Conservation (phyloP, 2,888 invertebrate species). For the Chrysodeixis includens region DNA sequence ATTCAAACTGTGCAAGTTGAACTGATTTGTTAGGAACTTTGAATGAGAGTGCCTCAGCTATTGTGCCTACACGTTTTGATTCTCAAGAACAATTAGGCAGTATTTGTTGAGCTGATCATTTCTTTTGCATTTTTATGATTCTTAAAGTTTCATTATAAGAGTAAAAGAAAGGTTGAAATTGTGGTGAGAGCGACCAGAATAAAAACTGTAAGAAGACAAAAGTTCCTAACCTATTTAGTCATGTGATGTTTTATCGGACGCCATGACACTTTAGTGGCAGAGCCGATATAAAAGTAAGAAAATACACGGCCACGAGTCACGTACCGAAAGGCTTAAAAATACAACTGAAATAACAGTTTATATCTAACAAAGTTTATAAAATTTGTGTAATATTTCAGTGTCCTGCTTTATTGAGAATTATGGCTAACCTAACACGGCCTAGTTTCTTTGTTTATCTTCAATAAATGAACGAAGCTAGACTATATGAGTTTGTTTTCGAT, state of each 20-base stretch:
- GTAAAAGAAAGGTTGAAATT: no score
- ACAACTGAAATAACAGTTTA: neutral
- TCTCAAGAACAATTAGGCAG: constrained; percentile 11
- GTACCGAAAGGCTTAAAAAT: neutral
- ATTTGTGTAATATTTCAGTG: neutral
- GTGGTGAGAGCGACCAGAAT: neutral
- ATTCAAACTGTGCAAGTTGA: constrained; percentile 43
- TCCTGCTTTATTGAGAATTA: constrained; percentile 36
- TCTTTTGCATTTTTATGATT: no score
- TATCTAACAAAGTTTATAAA: neutral
- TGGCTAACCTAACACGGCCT: constrained; percentile 56
- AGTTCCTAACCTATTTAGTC: neutral
- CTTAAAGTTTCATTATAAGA: no score
- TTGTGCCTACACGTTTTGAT: constrained; percentile 21
- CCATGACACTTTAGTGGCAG: neutral
- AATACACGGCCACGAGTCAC: neutral
- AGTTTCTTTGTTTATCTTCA: constrained; percentile 68
- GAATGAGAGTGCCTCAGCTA: constrained; percentile 54
- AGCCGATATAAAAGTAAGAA: neutral
- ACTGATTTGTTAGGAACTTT: constrained; percentile 49
- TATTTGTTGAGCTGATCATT: neutral
- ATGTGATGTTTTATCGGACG: neutral
- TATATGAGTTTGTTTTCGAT: constrained; percentile 46
- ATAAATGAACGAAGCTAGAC: constrained; percentile 55
- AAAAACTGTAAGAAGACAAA: neutral